These are phyloP conservation scores for Polymixis flavicincta DNA, from an alignment of 2,888 invertebrate genomes.

Conservation along the genomic window DNA sequence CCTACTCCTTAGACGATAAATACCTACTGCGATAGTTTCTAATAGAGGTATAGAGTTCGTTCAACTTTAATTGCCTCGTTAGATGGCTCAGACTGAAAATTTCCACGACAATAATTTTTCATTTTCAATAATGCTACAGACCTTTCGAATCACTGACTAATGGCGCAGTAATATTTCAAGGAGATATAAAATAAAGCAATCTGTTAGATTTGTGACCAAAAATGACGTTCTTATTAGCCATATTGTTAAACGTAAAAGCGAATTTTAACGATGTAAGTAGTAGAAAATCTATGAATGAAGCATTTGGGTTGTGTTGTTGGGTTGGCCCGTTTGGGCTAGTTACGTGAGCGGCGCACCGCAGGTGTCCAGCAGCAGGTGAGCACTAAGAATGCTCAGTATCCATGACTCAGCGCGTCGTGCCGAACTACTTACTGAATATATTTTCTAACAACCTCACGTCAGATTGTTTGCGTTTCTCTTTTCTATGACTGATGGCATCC, in stretches of 20 bases:
- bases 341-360: slow-evolving; percentile 74
- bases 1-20: slow-evolving; percentile 27
- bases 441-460: slow-evolving; percentile 52
- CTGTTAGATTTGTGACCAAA: slow-evolving; percentile 22
- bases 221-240: slow-evolving; percentile 15
- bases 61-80: slow-evolving; percentile 67
- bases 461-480: slow-evolving; percentile 20
- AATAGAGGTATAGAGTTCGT: slow-evolving; percentile 61
- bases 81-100: slow-evolving; percentile 57
- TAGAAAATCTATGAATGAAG: slow-evolving; percentile 25
- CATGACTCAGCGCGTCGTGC: slow-evolving; percentile 78
- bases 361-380: slow-evolving; percentile 80
- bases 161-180: slow-evolving; percentile 48
- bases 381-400: slow-evolving; percentile 72
- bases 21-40: slow-evolving; percentile 53
- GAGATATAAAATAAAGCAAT: slow-evolving; percentile 52
- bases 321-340: slow-evolving; percentile 59
- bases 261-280: not conserved
- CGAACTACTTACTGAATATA: slow-evolving; percentile 71
- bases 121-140: slow-evolving; percentile 62
- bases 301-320: slow-evolving; percentile 45
- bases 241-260: slow-evolving; percentile 8
- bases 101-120: slow-evolving; percentile 65
- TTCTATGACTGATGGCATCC: slow-evolving; percentile 21
- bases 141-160: slow-evolving; percentile 53